Base-by-base conservation (phyloP, 1,140 invertebrate genomes). In the Gonatopus flavifemur region DNA sequence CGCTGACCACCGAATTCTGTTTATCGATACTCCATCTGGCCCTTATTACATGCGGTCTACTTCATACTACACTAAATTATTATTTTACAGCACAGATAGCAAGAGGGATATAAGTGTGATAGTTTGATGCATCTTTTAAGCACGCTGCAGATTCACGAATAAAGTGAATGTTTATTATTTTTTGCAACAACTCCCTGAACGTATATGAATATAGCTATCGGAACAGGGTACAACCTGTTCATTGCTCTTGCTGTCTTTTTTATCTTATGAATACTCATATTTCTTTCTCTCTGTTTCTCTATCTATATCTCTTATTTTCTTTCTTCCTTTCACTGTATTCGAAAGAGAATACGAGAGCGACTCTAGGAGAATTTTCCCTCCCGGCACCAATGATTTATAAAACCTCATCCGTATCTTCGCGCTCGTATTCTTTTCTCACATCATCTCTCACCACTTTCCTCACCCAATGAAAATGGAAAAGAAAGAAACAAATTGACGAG, bases 71-170 rank as follows among this genome's bases (percentile, higher is more conserved):
- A 61, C 58, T 52, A 41, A 52, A 59, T n/a, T n/a, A 37, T 37
- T 44, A 48, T 49, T 28, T 59, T 22, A 21, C 37, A 40, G 57
- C 55, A 57, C 52, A 61, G 13, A 40, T 53, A 61, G 49, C 55
- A 61, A 62, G 53, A 62, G 55, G 48, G 41, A 57, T n/a, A n/a
- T n/a, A n/a, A 57, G 46, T 42, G 54, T 44, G 57, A 47, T 61
- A 57, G 59, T 57, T 62, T 50, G 43, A 61, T 62, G 59, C 59
- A 62, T 62, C 59, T 62, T 39, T 57, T 36, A 36, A 62, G 58
- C 59, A 62, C 59, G 59, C 59, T 61, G 42, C 47, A 42, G 41
- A 60, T 62, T n/a, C n/a, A n/a, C n/a, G n/a, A n/a, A 62, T 46
- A 57, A 64, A 59, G 38, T 51, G 54, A 62, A 55, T 46, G 54